phyloP scores from a whole-genome alignment of 2,888 invertebrate species.

The Tetramorium bicarinatum region DNA sequence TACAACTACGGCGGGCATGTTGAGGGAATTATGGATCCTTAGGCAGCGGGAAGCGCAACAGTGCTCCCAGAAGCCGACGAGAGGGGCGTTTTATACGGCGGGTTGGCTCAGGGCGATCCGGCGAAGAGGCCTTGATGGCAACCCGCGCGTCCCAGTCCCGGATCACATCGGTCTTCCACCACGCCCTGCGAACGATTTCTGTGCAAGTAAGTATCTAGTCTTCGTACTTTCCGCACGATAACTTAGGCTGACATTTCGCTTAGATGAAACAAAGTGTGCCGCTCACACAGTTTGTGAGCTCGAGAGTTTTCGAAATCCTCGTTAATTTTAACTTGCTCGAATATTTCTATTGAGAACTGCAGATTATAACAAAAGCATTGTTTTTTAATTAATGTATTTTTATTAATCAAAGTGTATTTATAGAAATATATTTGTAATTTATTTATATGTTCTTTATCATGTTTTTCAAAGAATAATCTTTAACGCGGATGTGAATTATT shows the following conservation, averaged over 20 bases:
- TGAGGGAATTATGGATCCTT: conserved; percentile 70
- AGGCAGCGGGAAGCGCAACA: conserved; percentile 73
- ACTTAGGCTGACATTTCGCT: conserved; percentile 59
- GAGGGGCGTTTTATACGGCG: conserved; percentile 83
- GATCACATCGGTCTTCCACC: conserved; percentile 72
- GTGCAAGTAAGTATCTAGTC: conserved; percentile 8
- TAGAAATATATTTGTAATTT: background rate
- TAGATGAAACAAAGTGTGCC: background rate
- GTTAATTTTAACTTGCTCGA: background rate
- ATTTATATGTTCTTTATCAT: background rate
- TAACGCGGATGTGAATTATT: background rate
- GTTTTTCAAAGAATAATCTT: background rate
- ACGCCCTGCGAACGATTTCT: conserved; percentile 68
- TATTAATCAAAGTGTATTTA: background rate
- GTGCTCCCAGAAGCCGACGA: conserved; percentile 73
- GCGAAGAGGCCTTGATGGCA: conserved; percentile 78
- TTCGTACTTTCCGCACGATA: conserved; percentile 56
- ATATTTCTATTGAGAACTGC: background rate
- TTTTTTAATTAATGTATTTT: background rate
- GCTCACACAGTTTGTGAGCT: background rate
- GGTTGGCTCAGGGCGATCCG: conserved; percentile 76
- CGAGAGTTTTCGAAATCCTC: background rate
- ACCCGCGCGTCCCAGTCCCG: conserved; percentile 70
- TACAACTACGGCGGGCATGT: conserved; percentile 75
- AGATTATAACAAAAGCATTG: background rate